Percentiles rank a stretch among this genome's conserved stretches.
These are phyloP conservation scores for Paramormyrops hopkinsi DNA, from an alignment of 2,797 vertebrate genomes.

Conservation along the genomic window DNA sequence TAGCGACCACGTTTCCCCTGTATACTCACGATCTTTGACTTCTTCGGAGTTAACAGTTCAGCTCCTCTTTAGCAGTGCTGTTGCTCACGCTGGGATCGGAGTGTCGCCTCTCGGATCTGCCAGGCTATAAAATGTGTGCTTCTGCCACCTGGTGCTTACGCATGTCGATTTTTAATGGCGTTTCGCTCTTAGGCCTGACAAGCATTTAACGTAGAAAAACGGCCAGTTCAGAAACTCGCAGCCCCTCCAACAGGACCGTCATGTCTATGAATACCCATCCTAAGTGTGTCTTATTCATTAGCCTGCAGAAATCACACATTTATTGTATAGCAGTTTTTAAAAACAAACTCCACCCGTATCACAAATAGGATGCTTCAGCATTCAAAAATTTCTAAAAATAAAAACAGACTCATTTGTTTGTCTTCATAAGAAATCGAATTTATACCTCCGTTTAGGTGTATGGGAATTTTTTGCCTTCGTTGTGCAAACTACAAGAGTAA, in stretches of 20 bases:
- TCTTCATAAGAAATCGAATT: neutral
- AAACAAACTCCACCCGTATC: neutral
- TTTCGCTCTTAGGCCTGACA: neutral
- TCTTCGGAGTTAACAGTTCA: neutral
- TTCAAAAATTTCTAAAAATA: neutral
- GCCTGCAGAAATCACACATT: neutral
- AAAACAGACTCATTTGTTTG: neutral
- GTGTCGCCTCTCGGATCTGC: neutral
- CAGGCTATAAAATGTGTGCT: neutral
- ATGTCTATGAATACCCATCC: neutral
- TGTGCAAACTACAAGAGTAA: neutral
- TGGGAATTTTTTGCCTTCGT: neutral
- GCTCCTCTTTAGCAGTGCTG: neutral
- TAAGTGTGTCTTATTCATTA: neutral
- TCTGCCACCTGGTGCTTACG: neutral
- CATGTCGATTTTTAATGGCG: neutral
- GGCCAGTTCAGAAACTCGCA: neutral
- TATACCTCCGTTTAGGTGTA: neutral
- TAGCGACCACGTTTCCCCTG: neutral
- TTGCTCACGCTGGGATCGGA: neutral
- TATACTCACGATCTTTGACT: neutral
- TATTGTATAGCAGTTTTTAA: neutral
- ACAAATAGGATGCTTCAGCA: neutral
- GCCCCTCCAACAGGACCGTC: neutral
- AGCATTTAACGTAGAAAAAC: neutral